Evolutionary conservation across 2,113 vertebrate genomes (phyloP), one percentile per base, ranked within the genome.

Genomic region (Vidua macroura): DNA sequence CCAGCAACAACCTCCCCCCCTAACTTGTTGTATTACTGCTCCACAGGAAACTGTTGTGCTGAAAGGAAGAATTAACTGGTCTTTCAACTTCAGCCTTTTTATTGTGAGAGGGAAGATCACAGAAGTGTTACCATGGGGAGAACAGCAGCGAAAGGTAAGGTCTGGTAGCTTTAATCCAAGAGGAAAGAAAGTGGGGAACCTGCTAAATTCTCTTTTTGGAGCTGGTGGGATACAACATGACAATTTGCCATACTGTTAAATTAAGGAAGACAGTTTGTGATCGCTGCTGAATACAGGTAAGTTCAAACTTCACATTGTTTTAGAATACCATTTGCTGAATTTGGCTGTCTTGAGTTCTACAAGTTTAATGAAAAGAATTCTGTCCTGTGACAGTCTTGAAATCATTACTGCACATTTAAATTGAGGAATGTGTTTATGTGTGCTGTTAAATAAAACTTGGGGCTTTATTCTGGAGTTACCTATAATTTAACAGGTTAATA

Each of bases 141-240:
- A 94, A 98, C 96, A 90, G 27, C 88, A 70, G 75, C 90, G 80
- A 97, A 97, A 98, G 98, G 98, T 98, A 97, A 97, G 93, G 82
- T 60, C 59, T 94, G 46, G 27, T 83, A 72, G 53, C 86, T 92
- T 86, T 94, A 92, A 93, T 92, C 15, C 28, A 44, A 94, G 86
- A 69, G 60, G 46, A 81, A 92, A 83, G 55, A 87, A 96, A 92
- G 62, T 23, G 68, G 15, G 22, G 22, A 80, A 73, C 70, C 58
- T 79, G 75, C 19, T 90, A 59, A 84, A 63, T 63, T 72, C 3
- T 49, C 6, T 60, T 91, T 90, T 62, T 31, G 25, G 60, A 78
- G 23, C 28, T 74, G 35, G 8, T 83, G 35, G 25, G 41, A 12
- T 92, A 68, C 44, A 62, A 27, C 35, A 41, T 74, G 52, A 16